Conservation (phyloP, 2,113 vertebrate species). For the Turnix velox region DNA sequence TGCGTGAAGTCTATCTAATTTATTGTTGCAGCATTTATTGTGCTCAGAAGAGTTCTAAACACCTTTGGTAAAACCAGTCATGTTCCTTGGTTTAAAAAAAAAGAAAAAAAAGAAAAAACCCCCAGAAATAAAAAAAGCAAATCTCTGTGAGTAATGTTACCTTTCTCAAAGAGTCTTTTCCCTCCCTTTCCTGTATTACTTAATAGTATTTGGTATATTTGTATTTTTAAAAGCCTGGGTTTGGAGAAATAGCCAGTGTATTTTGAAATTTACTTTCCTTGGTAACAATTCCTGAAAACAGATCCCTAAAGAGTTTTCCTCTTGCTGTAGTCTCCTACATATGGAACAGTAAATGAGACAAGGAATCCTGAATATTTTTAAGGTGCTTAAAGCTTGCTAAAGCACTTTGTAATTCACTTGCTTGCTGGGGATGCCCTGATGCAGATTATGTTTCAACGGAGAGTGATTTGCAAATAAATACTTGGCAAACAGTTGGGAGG, state of each 20-base stretch:
- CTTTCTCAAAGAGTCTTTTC: not conserved
- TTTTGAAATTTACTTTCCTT: not conserved
- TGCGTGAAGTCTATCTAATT: constrained; percentile 11
- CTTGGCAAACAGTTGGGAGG: constrained; percentile 57
- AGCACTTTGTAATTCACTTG: not conserved
- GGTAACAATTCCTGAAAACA: not conserved
- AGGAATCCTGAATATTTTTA: not conserved
- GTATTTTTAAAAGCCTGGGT: not conserved
- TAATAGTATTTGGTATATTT: not conserved
- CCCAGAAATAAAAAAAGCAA: not conserved
- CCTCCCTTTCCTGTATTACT: not conserved
- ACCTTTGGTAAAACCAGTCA: not conserved
- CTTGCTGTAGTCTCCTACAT: not conserved
- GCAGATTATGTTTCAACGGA: constrained; percentile 19
- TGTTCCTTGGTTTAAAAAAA: not conserved
- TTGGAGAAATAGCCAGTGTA: not conserved
- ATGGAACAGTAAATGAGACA: not conserved
- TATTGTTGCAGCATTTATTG: constrained; percentile 19
- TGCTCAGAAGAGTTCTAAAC: constrained; percentile 22
- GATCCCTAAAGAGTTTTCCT: not conserved
- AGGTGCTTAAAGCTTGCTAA: not conserved
- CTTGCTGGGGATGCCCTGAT: constrained; percentile 10
- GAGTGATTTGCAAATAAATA: constrained; percentile 42
- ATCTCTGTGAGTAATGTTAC: not conserved
- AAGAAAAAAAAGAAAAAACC: fast-evolving